phyloP scores from a whole-genome alignment of 2,113 vertebrate genomes.

The Sphyrna mokarran region DNA sequence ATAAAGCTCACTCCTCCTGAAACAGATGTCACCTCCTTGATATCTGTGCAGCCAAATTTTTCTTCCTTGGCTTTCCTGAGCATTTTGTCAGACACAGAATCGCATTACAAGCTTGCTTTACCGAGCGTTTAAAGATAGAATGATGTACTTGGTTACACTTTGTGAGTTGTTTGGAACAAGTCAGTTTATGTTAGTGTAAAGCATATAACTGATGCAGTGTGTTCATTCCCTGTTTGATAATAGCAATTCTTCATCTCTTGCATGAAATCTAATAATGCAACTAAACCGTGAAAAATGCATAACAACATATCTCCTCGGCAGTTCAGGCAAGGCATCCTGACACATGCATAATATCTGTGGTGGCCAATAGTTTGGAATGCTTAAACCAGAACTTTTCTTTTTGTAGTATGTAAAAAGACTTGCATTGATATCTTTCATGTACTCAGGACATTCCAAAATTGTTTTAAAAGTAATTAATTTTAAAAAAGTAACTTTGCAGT shows the following conservation, averaged over 20 bases:
- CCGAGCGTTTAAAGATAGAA: not conserved
- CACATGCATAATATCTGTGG: not conserved
- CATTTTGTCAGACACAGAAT: not conserved
- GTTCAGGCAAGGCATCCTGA: not conserved
- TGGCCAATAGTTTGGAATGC: not conserved
- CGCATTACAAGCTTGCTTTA: not conserved
- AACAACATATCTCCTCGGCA: not conserved
- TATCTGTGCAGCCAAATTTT: not conserved
- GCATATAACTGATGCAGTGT: not conserved
- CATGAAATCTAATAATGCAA: not conserved
- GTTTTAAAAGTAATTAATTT: not conserved
- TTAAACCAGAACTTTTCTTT: not conserved
- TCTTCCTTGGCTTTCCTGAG: not conserved
- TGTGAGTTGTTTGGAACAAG: not conserved
- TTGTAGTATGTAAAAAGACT: not conserved
- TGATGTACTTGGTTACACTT: not conserved
- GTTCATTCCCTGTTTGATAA: conserved; percentile 25
- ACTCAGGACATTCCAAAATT: not conserved
- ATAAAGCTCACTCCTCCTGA: not conserved
- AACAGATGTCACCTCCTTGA: not conserved
- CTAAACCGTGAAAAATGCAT: conserved; percentile 1
- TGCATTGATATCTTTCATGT: not conserved
- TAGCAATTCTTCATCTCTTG: not conserved
- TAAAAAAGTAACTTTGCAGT: not conserved
- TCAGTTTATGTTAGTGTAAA: conserved; percentile 22